Percentiles rank a stretch among this genome's conserved stretches.
Evolutionary conservation across 1,140 invertebrate genomes (phyloP).

Genomic region (Calliopsis andreniformis): DNA sequence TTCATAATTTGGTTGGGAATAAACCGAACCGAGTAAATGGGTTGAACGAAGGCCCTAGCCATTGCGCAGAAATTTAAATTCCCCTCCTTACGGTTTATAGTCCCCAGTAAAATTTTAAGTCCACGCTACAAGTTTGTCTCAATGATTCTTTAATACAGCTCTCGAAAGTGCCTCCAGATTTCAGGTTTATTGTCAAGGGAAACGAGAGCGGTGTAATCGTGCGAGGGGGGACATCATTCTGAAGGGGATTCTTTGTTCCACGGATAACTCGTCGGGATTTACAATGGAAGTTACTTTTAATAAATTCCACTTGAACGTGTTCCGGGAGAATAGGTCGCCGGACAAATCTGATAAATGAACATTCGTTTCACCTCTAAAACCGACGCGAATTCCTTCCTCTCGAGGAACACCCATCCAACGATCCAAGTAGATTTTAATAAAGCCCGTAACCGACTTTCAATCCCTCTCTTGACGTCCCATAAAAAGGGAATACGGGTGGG

Average conservation of each 20-base stretch:
- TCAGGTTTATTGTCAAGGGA: background rate
- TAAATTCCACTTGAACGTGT: slow-evolving; percentile 6
- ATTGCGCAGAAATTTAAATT: background rate
- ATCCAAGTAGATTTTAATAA: slow-evolving; percentile 1
- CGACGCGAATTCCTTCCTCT: background rate
- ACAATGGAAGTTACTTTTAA: slow-evolving; percentile 20
- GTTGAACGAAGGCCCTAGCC: too few relatives aligned
- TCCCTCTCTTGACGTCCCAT: background rate
- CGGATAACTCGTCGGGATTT: background rate
- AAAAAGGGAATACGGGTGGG: background rate
- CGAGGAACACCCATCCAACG: too few relatives aligned
- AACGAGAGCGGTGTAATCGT: slow-evolving; percentile 25
- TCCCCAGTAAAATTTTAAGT: slow-evolving; percentile 13
- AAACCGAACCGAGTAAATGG: too few relatives aligned
- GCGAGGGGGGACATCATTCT: background rate
- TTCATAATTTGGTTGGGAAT: background rate
- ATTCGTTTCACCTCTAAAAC: background rate
- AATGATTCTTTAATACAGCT: slow-evolving; percentile 17
- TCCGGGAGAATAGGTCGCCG: background rate
- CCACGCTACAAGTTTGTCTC: background rate
- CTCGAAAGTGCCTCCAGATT: background rate
- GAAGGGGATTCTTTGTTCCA: slow-evolving; percentile 10
- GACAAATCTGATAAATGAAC: slow-evolving; percentile 9
- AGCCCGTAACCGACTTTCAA: background rate
- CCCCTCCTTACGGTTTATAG: background rate